Percentiles rank a stretch among this genome's conserved stretches.
phyloP scores from a whole-genome alignment of 2,797 vertebrate genomes.

The Typhlichthys eigenmanni region DNA sequence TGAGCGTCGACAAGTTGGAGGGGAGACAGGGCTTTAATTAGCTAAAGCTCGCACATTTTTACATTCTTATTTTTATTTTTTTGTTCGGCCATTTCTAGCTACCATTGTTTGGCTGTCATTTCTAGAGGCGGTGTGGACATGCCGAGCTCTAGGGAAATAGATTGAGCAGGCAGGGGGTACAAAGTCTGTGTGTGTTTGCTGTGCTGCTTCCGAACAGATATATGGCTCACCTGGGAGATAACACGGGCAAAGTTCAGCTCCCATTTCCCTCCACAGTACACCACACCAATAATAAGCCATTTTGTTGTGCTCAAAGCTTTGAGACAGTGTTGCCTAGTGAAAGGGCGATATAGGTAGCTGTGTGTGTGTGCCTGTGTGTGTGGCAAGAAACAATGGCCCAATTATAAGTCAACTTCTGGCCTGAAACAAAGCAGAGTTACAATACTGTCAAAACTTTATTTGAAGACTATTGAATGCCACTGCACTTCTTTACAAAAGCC shows the following conservation, averaged over 20 bases:
- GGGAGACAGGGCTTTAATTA: slow-evolving; percentile 60
- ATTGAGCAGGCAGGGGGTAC: slow-evolving; percentile 24
- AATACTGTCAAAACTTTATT: slow-evolving; percentile 47
- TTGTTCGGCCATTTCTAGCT: slow-evolving; percentile 60
- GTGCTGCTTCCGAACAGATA: slow-evolving; percentile 35
- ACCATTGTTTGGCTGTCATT: slow-evolving; percentile 70
- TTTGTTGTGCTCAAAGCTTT: slow-evolving; percentile 37
- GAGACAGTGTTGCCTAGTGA: slow-evolving; percentile 42
- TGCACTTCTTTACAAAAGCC: slow-evolving; percentile 39
- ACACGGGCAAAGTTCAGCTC: slow-evolving; percentile 19
- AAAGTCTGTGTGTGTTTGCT: slow-evolving; percentile 18
- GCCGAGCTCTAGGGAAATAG: slow-evolving; percentile 39
- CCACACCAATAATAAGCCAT: slow-evolving; percentile 30
- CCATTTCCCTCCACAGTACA: not conserved
- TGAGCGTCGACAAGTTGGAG: slow-evolving; percentile 22
- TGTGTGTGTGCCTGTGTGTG: slow-evolving; percentile 23
- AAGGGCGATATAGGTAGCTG: slow-evolving; percentile 18
- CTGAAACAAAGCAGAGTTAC: slow-evolving; percentile 24
- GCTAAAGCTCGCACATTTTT: slow-evolving; percentile 29
- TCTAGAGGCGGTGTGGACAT: slow-evolving; percentile 35
- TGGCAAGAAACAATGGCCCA: slow-evolving; percentile 50
- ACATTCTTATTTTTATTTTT: slow-evolving; percentile 41
- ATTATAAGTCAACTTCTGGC: slow-evolving; percentile 51
- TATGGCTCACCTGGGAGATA: slow-evolving; percentile 53
- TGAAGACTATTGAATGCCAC: slow-evolving; percentile 19